Evolutionary conservation across 1,140 invertebrate genomes (phyloP), one percentile per base, ranked within the genome.

Genomic region (Cydia amplana): DNA sequence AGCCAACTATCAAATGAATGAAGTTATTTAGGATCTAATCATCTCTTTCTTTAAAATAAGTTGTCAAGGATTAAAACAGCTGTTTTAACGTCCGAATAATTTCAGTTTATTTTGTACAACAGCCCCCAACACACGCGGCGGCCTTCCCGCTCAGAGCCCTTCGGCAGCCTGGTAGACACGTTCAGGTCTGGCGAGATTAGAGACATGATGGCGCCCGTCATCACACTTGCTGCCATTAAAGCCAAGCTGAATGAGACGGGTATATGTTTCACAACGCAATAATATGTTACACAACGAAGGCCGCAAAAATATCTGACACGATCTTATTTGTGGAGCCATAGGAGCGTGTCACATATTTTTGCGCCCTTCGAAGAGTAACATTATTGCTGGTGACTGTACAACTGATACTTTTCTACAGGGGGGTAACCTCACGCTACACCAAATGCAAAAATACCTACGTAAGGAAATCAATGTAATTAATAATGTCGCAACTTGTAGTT

Each of bases 101-200:
- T 46, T 46, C 20, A 60, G 7, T 10, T 60, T 60, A 23, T 60
- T 60, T 60, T 60, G 55, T 23, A 23, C 20, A 60, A 60, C 55
- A 60, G 55, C 20, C 55, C 55, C 18, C 18, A 60, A 20, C 55
- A 60, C 55, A 23, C 55, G 9, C 6, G 55, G 20, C 18, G 55
- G 10, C 55, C 55, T 3, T 60, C 55, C 18, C 55, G 55, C 18
- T 60, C 55, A 23, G 55, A 60, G 55, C 55, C 55, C 18, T 60
- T 12, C 20, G 55, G 55, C 20, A 23, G 55, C 55, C 7, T 23
- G 55, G 18, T 23, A 23, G 55, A 23, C 55, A 60, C 16, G 18
- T 1, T 90, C 85, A 91, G 89, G 80, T 87, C 87, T 32, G 87
- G 87, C 7, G 87, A 87, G 32, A 83, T 87, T 2, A 20, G 32